Base-by-base conservation (phyloP, 2,113 vertebrate genomes). In the Sinocyclocheilus grahami region DNA sequence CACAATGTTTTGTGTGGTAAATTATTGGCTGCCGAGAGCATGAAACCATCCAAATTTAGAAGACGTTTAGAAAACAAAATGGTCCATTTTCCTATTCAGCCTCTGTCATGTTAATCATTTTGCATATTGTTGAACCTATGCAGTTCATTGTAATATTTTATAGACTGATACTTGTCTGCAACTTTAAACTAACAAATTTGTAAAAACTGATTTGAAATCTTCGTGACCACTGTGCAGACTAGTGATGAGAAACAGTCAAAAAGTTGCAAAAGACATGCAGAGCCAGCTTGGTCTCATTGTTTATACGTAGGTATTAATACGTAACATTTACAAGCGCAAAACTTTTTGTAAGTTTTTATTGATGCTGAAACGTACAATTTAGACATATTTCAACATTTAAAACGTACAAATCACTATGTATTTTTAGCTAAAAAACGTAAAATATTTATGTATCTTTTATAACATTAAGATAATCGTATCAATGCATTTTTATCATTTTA, bases 1-100 rank as follows among this genome's bases (percentile, higher is more conserved):
- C n/a, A 78, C 24, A 78, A 18, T 53, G 48, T 37, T 53, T 6
- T 78, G 76, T 30, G 75, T 55, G 75, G 75, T 78, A 18, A 53
- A 55, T 78, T 51, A 77, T 53, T 77, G 75, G 22, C 75, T 77
- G 74, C 74, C 12, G 24, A 53, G 48, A 55, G n/a, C 37, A 42
- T 22, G 33, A 74, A 72, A 42, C 69, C 33, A 72, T 72, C 37
- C 10, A 74, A 74, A 42, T 42, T 42, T 16, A 69, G 14, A 14
- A 67, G 63, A 69, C 13, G 1, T 33, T 33, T 33, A 33, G 27
- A 69, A 69, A 69, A 33, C 27, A 69, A 69, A 69, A 69, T 33
- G 6, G 14, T 37, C 30, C 0, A 9, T 69, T 69, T 69, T 69
- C 14, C 14, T 37, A 33, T 67, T 30, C 65, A 30, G 5, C 24